phyloP scores from a whole-genome alignment of 2,888 invertebrate species.

The Archaeoteleia sp. region DNA sequence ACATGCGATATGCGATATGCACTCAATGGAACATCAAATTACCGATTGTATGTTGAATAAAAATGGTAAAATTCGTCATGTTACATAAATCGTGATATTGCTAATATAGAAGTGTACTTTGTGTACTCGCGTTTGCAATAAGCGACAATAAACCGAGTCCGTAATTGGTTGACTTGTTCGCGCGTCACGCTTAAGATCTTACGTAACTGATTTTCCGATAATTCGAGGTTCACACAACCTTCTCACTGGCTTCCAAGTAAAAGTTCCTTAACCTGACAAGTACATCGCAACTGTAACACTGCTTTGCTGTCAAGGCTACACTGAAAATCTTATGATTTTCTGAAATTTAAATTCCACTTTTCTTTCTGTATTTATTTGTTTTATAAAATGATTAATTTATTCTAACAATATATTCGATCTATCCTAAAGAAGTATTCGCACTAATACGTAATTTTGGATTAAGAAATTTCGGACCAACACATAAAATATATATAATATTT shows the following conservation, averaged over 20 bases:
- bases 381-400: no score
- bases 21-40: not conserved
- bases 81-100: constrained; percentile 11
- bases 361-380: not conserved
- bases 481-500: no score
- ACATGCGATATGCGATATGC: not conserved
- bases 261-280: constrained; percentile 37
- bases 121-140: constrained; percentile 13
- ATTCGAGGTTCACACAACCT: constrained; percentile 32
- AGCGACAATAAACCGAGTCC: constrained; percentile 21
- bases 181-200: constrained; percentile 43
- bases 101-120: constrained; percentile 7
- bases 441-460: no score
- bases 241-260: constrained; percentile 25
- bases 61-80: constrained; percentile 26
- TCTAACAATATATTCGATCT: no score
- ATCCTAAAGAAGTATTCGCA: no score
- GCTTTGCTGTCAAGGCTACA: constrained; percentile 9
- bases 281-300: constrained; percentile 5
- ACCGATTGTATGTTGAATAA: not conserved
- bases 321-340: not conserved
- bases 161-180: constrained; percentile 43
- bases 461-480: no score
- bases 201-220: constrained; percentile 41
- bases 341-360: not conserved